Conservation (phyloP, 2,797 vertebrate species). For the Bovichtus variegatus region DNA sequence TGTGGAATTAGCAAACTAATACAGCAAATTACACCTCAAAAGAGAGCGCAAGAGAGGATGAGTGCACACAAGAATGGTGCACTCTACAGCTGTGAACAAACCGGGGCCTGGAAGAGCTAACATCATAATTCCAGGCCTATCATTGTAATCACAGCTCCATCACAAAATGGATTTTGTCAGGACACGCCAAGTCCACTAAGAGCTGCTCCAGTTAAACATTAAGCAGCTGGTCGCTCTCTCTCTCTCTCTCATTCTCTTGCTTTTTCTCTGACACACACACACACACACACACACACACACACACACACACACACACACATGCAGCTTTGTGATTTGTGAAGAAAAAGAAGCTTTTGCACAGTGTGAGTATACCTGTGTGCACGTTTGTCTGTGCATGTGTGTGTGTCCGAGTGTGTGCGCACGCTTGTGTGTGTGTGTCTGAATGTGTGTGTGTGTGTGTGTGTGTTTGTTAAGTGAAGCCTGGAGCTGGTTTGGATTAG, state of each 20-base stretch:
- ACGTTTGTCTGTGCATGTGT: constrained; percentile 13
- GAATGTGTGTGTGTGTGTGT: constrained; percentile 16
- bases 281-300: neutral
- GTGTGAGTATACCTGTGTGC: constrained; percentile 35
- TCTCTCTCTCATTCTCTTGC: constrained; percentile 10
- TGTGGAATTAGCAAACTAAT: constrained; percentile 52
- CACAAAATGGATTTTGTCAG: constrained; percentile 89
- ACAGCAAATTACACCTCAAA: constrained; percentile 43
- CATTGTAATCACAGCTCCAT: constrained; percentile 87
- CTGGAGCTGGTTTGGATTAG: constrained; percentile 80
- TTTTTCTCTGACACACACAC: constrained; percentile 6
- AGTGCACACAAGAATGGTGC: constrained; percentile 60
- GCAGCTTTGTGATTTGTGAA: constrained; percentile 51
- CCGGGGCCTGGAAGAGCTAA: constrained; percentile 73
- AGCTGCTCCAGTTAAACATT: constrained; percentile 80
- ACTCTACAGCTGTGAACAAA: constrained; percentile 78
- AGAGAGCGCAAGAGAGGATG: constrained; percentile 40
- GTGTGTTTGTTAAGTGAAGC: constrained; percentile 53
- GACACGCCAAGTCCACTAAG: constrained; percentile 86
- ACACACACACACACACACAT: constrained; percentile 43
- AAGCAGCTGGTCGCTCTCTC: constrained; percentile 87
- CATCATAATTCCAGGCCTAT: constrained; percentile 85
- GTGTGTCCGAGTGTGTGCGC: constrained; percentile 25
- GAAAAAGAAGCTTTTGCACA: constrained; percentile 49
- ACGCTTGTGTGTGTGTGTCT: neutral